Evolutionary conservation across 2,888 invertebrate genomes (phyloP).

Genomic region (Ennomos quercinarius): DNA sequence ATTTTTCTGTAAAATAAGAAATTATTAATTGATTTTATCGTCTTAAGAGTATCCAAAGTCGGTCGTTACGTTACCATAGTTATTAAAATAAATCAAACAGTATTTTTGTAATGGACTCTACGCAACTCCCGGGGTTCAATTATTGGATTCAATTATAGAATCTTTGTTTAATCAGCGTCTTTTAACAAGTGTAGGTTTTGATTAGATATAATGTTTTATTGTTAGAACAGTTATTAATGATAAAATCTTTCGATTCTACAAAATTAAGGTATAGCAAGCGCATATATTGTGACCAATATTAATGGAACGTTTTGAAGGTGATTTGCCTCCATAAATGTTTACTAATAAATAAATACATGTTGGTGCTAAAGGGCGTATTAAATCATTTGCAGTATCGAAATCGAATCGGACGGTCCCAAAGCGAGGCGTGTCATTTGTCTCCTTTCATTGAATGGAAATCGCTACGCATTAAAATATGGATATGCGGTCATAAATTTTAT

Average conservation of each 20-base stretch:
- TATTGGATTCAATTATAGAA: too few species aligned
- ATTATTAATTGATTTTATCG: too few species aligned
- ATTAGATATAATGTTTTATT: conserved; percentile 66
- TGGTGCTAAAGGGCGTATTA: conserved; percentile 7
- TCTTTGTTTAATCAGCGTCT: conserved; percentile 26
- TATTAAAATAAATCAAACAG: conserved; percentile 38
- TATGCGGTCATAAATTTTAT: conserved; percentile 30
- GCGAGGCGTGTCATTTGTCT: conserved; percentile 23
- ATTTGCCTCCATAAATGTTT: conserved; percentile 14
- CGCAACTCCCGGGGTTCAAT: conserved; percentile 13
- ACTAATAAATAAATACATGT: conserved; percentile 7
- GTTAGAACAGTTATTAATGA: conserved; percentile 48
- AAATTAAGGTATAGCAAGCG: conserved; percentile 45
- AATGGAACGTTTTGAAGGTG: conserved; percentile 3
- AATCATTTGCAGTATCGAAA: conserved; percentile 16
- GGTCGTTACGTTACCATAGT: too few species aligned
- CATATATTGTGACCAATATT: conserved; percentile 17
- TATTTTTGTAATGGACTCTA: conserved; percentile 22
- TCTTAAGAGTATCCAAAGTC: too few species aligned
- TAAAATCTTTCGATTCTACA: conserved; percentile 49
- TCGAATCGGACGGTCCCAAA: conserved; percentile 23
- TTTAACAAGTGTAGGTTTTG: conserved; percentile 39
- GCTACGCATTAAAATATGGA: conserved; percentile 33
- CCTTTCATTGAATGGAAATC: conserved; percentile 46
- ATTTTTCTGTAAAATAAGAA: too few species aligned